Base-by-base conservation (phyloP, 2,888 invertebrate species). In the Cephalotes varians region DNA sequence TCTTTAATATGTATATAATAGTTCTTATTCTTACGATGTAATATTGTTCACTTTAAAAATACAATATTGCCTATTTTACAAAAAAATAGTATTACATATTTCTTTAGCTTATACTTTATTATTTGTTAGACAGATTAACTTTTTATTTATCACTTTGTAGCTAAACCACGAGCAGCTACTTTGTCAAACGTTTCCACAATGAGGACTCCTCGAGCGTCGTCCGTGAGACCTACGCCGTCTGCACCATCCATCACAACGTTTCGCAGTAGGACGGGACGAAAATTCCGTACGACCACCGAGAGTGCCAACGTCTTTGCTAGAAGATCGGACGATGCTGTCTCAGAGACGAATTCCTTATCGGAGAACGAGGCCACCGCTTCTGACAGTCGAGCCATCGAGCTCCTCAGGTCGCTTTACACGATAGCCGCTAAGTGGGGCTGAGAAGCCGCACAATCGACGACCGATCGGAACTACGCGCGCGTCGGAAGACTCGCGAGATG, bases 381-480 rank as follows among this genome's bases (percentile, higher is more conserved):
- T 18, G 98, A 98, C 92, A 96, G 96, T 31, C 96, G 98, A 94
- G 98, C 98, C 18, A 95, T 98, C 91, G 98, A 98, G 94, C 95
- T 98, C 89, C 96, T 98, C 92, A 96, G 97, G 95, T 98, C 98
- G 86, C 95, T 98, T 81, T 98, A 98, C 95, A 96, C 97, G 86
- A 96, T 98, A 93, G 98, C 98, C 81, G 97, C 98, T 28, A 96
- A 97, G 95, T 98, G 98, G 96, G 97, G 97, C 91, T 96, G 95
- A 95, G 71, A n/a, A 34, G n/a, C n/a, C 49, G 44, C 21, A 73
- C 4, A 73, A 18, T 21, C 10, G 25, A 49, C 31, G 10, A 34
- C 40, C 56, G 69, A 79, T 51, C 67, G 34, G 54, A 71, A 34
- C 47, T 62, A 64, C 73, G 49, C 56, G 64, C 54, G 40, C 74